phyloP scores from a whole-genome alignment of 2,888 invertebrate genomes.

The Ephialtes manifestator region DNA sequence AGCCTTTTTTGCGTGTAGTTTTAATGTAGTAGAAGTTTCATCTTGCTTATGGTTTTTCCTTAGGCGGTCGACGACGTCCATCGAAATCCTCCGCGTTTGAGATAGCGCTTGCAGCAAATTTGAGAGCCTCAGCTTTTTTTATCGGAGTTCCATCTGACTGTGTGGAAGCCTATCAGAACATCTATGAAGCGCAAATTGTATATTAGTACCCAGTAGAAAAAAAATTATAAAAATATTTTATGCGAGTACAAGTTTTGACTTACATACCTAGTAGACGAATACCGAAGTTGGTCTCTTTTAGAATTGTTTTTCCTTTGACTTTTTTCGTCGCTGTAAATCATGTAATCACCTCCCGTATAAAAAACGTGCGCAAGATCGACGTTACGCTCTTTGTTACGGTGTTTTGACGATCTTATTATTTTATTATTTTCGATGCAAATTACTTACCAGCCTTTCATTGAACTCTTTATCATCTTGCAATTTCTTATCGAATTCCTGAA shows the following conservation, averaged over 20 bases:
- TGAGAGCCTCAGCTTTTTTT: not conserved
- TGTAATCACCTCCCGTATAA: not conserved
- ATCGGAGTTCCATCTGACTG: slow-evolving; percentile 19
- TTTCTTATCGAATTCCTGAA: not conserved
- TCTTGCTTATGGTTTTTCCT: not conserved
- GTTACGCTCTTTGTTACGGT: slow-evolving; percentile 11
- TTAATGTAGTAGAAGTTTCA: no score
- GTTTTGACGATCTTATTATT: slow-evolving; percentile 15
- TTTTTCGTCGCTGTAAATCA: slow-evolving; percentile 38
- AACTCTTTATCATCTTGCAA: not conserved
- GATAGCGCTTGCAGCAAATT: no score
- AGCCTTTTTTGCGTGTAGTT: no score
- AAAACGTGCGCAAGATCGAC: slow-evolving; percentile 17
- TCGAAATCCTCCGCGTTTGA: no score
- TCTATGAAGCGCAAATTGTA: slow-evolving; percentile 13
- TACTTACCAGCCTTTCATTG: not conserved
- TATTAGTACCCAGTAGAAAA: not conserved
- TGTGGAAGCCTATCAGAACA: slow-evolving; percentile 13
- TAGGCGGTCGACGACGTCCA: not conserved
- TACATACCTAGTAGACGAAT: slow-evolving; percentile 24
- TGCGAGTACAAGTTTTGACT: not conserved
- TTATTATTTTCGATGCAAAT: not conserved
- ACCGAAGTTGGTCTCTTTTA: slow-evolving; percentile 14
- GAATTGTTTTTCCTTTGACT: slow-evolving; percentile 12
- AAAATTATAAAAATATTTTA: slow-evolving; percentile 1